Evolutionary conservation across 2,113 vertebrate species (phyloP).

Genomic region (Riparia riparia): DNA sequence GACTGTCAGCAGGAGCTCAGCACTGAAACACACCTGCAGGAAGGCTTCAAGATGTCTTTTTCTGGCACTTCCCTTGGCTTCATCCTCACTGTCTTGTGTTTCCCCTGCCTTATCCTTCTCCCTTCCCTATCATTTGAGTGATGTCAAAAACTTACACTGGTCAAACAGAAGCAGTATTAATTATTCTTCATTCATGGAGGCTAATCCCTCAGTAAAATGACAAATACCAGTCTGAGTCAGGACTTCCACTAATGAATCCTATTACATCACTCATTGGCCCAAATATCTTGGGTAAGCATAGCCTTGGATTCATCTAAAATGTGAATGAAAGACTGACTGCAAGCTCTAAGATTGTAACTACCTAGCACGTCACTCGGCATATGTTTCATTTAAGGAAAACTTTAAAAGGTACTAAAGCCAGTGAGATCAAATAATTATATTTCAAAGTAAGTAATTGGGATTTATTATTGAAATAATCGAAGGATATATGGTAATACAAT

Average conservation of each 20-base stretch:
- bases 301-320: background rate
- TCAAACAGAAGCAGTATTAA: background rate
- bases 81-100: background rate
- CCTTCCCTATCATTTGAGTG: fast-evolving
- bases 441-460: background rate
- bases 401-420: background rate
- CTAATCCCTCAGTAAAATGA: background rate
- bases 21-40: background rate
- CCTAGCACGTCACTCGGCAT: background rate
- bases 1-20: background rate
- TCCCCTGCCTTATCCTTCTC: background rate
- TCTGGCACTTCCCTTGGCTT: fast-evolving
- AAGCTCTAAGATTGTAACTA: background rate
- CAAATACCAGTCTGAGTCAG: background rate
- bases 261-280: background rate
- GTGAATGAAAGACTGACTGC: background rate
- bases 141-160: background rate
- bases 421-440: background rate
- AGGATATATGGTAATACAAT: background rate
- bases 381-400: background rate
- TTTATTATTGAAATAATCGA: background rate
- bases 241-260: background rate
- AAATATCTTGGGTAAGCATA: background rate
- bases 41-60: background rate
- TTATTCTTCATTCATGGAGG: background rate